Evolutionary conservation across 2,888 invertebrate species (phyloP).

Genomic region (Shargacucullia verbasci): DNA sequence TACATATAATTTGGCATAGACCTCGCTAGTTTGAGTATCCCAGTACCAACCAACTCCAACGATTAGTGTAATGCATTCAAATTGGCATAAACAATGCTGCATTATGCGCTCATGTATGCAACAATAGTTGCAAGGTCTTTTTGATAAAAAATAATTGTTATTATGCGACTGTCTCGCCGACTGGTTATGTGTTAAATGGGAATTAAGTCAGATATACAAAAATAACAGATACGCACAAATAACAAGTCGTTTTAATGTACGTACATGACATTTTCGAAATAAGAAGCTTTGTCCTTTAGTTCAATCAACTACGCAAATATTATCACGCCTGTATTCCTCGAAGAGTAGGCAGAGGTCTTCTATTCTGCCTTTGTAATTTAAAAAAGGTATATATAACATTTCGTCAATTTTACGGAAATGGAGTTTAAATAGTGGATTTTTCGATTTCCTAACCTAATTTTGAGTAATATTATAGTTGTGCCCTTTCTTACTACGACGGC

Average conservation of each 20-base stretch:
- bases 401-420: too few relatives aligned
- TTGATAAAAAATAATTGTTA: constrained; percentile 52
- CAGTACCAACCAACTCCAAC: constrained; percentile 25
- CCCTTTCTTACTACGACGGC: too few relatives aligned
- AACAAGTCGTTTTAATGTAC: background rate
- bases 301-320: too few relatives aligned
- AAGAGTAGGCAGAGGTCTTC: too few relatives aligned
- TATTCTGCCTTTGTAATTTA: too few relatives aligned
- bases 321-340: too few relatives aligned
- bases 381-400: too few relatives aligned
- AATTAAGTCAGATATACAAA: background rate
- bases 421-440: too few relatives aligned
- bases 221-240: background rate
- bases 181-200: constrained; percentile 1
- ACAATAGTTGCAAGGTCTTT: constrained; percentile 51
- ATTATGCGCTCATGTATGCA: constrained; percentile 54
- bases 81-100: constrained; percentile 63
- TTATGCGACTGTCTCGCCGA: constrained; percentile 9
- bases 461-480: too few relatives aligned
- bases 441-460: too few relatives aligned
- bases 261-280: background rate
- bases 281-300: too few relatives aligned
- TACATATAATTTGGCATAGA: background rate
- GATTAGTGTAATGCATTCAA: constrained; percentile 63
- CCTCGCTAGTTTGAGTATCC: constrained; percentile 15